These are phyloP conservation scores for Aptenodytes patagonicus DNA, from an alignment of 2,113 vertebrate genomes.

Conservation along the genomic window DNA sequence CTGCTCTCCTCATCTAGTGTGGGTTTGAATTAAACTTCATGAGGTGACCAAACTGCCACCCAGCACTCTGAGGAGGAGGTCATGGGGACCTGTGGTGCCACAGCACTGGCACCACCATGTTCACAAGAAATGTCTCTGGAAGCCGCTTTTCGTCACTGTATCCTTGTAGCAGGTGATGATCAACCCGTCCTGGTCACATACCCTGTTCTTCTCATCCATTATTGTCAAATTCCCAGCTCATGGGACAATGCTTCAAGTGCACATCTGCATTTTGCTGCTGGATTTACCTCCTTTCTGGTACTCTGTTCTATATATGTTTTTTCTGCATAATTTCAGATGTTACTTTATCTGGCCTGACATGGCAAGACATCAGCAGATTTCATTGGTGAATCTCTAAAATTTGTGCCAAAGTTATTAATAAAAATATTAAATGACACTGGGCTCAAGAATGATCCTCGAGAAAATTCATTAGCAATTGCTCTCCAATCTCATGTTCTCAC, in stretches of 20 bases:
- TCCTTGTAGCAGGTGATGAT: background rate
- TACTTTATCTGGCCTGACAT: background rate
- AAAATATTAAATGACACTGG: background rate
- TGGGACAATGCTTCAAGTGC: background rate
- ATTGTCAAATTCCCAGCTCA: background rate
- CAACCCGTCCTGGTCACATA: background rate
- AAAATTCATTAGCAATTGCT: background rate
- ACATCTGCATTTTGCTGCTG: background rate
- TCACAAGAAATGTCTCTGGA: background rate
- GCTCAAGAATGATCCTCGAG: background rate
- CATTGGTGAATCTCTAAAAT: background rate
- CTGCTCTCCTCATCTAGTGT: background rate
- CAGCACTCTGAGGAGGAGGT: background rate
- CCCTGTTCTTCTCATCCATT: fast-evolving
- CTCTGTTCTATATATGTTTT: fast-evolving
- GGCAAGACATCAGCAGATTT: background rate
- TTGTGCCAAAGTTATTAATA: background rate
- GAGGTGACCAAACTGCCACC: background rate
- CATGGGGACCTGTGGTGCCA: background rate
- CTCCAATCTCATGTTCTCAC: background rate
- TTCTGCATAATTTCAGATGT: background rate
- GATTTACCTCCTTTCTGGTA: background rate
- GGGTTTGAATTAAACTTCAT: background rate
- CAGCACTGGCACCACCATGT: background rate
- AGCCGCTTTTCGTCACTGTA: fast-evolving